Conservation (phyloP, 1,140 invertebrate genomes). For the Cepaea nemoralis region DNA sequence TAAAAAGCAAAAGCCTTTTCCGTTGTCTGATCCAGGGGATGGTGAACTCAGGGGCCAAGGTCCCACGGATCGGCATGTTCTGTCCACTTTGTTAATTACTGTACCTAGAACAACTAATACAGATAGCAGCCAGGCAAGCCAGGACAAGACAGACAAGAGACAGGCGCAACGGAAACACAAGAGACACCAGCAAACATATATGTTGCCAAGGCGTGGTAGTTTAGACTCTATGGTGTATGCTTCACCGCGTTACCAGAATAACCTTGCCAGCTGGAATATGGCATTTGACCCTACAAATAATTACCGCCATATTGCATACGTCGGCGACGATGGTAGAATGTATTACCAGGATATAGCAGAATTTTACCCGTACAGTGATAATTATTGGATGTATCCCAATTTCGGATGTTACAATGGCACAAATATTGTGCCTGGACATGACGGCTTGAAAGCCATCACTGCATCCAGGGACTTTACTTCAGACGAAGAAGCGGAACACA, state of each 20-base stretch:
- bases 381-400: not conserved
- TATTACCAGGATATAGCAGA: not conserved
- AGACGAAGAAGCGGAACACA: not conserved
- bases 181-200: not conserved
- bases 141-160: not conserved
- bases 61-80: slow-evolving; percentile 22
- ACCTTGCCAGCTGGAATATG: not conserved
- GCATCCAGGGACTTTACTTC: not conserved
- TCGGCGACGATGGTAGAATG: slow-evolving; percentile 12
- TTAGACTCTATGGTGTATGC: not conserved
- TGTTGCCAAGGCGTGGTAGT: not conserved
- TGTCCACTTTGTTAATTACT: slow-evolving; percentile 24
- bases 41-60: slow-evolving; percentile 16
- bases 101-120: not conserved
- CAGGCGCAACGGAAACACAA: not conserved
- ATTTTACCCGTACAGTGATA: not conserved
- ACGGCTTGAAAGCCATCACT: not conserved
- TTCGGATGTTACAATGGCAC: not conserved
- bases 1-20: not conserved
- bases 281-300: not conserved
- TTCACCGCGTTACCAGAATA: not conserved
- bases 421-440: not conserved
- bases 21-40: not conserved
- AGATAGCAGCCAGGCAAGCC: not conserved
- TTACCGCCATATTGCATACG: slow-evolving; percentile 4